Evolutionary conservation across 2,113 vertebrate species (phyloP).

Genomic region (Corythornis vintsioides): DNA sequence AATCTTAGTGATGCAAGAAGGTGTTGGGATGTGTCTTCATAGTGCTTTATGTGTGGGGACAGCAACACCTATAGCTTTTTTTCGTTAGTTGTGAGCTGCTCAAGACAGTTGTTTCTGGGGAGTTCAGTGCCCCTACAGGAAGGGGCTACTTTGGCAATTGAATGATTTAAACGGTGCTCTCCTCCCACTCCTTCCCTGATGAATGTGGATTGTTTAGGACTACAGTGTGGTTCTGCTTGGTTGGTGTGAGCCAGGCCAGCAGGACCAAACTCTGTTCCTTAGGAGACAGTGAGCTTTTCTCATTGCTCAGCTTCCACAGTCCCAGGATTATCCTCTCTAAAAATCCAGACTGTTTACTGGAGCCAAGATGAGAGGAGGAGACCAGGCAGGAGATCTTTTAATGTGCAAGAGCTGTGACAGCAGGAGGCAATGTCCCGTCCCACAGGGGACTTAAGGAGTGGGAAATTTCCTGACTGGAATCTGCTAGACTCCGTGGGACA

Average conservation of each 20-base stretch:
- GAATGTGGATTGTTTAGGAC: not conserved
- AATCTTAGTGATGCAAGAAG: not conserved
- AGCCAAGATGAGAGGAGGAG: not conserved
- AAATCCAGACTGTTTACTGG: not conserved
- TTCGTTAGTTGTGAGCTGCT: not conserved
- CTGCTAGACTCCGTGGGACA: accelerated
- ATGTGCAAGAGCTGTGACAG: not conserved
- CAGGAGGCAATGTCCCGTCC: not conserved
- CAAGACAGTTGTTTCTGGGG: not conserved
- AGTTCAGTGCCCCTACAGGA: not conserved
- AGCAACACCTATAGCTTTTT: not conserved
- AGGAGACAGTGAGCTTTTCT: not conserved
- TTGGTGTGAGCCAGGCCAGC: not conserved
- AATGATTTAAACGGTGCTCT: not conserved
- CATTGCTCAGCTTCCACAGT: not conserved
- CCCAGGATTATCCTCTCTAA: not conserved
- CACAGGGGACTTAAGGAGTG: not conserved
- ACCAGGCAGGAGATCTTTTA: not conserved
- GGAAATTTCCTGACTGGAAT: not conserved
- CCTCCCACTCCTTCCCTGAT: not conserved
- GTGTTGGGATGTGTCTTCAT: not conserved
- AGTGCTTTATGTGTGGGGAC: not conserved
- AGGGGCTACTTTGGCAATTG: not conserved
- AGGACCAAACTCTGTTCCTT: not conserved
- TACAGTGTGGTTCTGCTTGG: not conserved